These are phyloP conservation scores for Neelides folsomi DNA, from an alignment of 2,888 invertebrate genomes.

Conservation along the genomic window DNA sequence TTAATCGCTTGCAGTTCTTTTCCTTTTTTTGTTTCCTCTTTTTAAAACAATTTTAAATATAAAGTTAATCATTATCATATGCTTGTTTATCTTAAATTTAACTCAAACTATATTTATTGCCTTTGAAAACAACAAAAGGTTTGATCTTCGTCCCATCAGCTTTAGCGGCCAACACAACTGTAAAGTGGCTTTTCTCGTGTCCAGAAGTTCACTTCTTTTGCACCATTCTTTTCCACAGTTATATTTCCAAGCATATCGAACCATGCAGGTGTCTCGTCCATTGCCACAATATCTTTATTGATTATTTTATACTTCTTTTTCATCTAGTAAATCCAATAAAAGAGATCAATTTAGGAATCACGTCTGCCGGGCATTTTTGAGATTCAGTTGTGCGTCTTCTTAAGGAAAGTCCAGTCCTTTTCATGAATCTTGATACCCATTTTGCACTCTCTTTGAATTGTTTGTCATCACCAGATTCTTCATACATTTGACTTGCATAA, in stretches of 20 bases:
- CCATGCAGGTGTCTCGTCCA: slow-evolving; percentile 5
- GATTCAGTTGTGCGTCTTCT: slow-evolving; percentile 3
- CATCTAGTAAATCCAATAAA: too few species aligned
- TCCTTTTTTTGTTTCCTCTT: not conserved
- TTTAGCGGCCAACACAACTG: slow-evolving; percentile 7
- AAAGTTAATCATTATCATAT: too few species aligned
- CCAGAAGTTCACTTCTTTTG: slow-evolving; percentile 6
- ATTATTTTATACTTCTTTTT: not conserved
- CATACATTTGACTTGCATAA: too few species aligned
- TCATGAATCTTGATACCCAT: not conserved
- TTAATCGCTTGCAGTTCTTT: not conserved
- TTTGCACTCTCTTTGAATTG: slow-evolving; percentile 3
- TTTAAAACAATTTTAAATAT: too few species aligned
- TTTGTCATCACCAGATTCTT: too few species aligned
- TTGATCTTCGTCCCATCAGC: slow-evolving; percentile 9
- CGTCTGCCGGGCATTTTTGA: slow-evolving; percentile 4
- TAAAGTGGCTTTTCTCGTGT: slow-evolving; percentile 8
- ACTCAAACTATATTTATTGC: too few species aligned
- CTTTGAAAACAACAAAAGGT: slow-evolving; percentile 9
- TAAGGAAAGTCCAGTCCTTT: not conserved
- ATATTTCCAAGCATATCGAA: slow-evolving; percentile 9
- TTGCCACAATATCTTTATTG: not conserved
- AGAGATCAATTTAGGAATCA: not conserved
- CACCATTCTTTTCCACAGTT: slow-evolving; percentile 3
- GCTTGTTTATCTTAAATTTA: too few species aligned